Evolutionary conservation across 23 tunicate species (phyloP).

Genomic region (Oikopleura vanhoeffeni): DNA sequence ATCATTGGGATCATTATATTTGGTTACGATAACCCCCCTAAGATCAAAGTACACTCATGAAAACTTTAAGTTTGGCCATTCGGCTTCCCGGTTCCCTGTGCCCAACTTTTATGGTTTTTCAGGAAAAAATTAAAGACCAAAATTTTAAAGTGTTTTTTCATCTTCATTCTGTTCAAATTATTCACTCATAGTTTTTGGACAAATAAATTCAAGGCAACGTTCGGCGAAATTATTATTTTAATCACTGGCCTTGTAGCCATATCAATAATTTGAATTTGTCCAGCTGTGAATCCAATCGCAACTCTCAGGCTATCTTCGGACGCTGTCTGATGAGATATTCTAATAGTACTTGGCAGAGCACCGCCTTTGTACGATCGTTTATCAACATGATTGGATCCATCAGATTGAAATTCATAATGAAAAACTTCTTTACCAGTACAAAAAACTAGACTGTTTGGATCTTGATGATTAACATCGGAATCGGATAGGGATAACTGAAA

Average conservation of each 20-base stretch:
- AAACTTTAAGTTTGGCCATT: no score
- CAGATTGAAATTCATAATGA: background rate
- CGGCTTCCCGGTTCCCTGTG: no score
- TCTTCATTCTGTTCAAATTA: no score
- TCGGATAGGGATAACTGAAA: background rate
- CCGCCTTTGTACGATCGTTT: background rate
- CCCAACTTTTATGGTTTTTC: no score
- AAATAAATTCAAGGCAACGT: no score
- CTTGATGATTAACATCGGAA: background rate
- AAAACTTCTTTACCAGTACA: slow-evolving; percentile 8
- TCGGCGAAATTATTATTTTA: no score
- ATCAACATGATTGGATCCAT: background rate
- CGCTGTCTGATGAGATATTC: slow-evolving; percentile 18
- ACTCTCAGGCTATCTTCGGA: slow-evolving; percentile 32
- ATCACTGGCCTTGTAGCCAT: slow-evolving; percentile 58
- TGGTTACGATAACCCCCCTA: no score
- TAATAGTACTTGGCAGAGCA: background rate
- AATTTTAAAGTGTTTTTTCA: no score
- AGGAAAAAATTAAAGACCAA: no score
- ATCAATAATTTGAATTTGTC: slow-evolving; percentile 93
- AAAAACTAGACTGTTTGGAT: background rate
- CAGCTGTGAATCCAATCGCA: slow-evolving; percentile 93
- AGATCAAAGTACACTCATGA: no score
- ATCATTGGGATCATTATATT: no score
- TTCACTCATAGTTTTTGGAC: no score